phyloP scores from a whole-genome alignment of 2,113 vertebrate genomes.

The Tenebrosternarchus preto region DNA sequence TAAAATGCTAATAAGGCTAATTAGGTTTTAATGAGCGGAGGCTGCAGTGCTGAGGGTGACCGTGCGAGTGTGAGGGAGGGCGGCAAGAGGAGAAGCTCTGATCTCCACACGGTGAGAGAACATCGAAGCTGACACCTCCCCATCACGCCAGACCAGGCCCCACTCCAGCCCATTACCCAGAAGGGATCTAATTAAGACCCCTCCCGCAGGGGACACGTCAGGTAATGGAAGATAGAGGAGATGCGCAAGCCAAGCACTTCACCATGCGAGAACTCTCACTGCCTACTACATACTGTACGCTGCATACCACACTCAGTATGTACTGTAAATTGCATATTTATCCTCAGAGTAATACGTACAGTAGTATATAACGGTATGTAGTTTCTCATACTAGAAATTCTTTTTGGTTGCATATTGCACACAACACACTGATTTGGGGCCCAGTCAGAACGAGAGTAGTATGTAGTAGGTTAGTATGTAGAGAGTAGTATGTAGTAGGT shows the following conservation, averaged over 20 bases:
- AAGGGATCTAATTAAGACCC: constrained; percentile 48
- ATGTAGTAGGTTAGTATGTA: too few species aligned
- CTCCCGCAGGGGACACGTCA: constrained; percentile 25
- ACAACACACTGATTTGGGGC: too few species aligned
- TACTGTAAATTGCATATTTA: too few species aligned
- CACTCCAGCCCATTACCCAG: constrained; percentile 24
- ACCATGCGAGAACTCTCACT: background rate
- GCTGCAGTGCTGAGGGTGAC: constrained; percentile 26
- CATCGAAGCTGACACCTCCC: constrained; percentile 35
- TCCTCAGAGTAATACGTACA: too few species aligned
- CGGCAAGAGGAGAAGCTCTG: constrained; percentile 24
- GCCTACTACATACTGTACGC: too few species aligned
- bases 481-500: too few species aligned
- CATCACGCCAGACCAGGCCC: constrained; percentile 40
- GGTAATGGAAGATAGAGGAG: constrained; percentile 34
- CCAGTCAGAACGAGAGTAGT: too few species aligned
- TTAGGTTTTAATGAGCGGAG: constrained; percentile 58
- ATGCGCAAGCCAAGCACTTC: constrained; percentile 21
- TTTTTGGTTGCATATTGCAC: too few species aligned
- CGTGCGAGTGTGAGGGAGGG: background rate
- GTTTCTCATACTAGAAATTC: too few species aligned
- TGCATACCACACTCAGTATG: too few species aligned
- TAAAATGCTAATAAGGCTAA: constrained; percentile 54
- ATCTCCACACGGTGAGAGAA: constrained; percentile 38
- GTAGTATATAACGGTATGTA: too few species aligned